Percentiles rank a stretch among this genome's conserved stretches.
Evolutionary conservation across 2,888 invertebrate genomes (phyloP).

Genomic region (Metalampra italica): DNA sequence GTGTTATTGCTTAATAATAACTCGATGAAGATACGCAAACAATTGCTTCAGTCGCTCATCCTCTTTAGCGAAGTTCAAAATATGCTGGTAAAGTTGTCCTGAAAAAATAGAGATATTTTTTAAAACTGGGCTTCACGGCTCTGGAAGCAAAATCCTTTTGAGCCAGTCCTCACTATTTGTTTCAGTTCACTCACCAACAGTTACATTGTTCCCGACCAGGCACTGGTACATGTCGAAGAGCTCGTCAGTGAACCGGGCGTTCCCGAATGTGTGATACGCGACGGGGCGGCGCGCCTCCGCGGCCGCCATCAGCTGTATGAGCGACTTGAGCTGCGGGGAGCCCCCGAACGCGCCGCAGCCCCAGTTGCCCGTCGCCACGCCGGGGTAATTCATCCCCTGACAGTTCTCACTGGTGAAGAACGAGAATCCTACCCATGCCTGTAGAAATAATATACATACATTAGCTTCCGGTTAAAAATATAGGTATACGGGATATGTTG

Average conservation of each 20-base stretch:
- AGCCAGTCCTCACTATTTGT: too few species aligned
- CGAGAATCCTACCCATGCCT: constrained; percentile 75
- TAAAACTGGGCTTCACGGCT: too few species aligned
- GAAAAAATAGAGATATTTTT: too few species aligned
- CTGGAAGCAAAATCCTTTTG: too few species aligned
- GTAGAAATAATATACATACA: constrained; percentile 18
- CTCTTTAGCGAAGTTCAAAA: too few species aligned
- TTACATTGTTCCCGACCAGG: constrained; percentile 76
- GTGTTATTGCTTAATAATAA: too few species aligned
- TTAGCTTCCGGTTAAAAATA: background rate
- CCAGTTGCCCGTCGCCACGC: constrained; percentile 96
- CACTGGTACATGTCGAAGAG: constrained; percentile 80
- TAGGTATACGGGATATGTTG: too few species aligned
- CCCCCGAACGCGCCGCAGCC: constrained; percentile 95
- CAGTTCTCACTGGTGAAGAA: constrained; percentile 51
- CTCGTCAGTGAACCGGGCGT: constrained; percentile 80
- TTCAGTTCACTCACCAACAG: constrained; percentile 70
- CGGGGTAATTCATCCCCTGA: constrained; percentile 55
- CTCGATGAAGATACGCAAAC: too few species aligned
- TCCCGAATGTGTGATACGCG: constrained; percentile 91
- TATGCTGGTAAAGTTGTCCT: too few species aligned
- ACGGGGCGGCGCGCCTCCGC: constrained; percentile 80
- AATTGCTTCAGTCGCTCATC: too few species aligned
- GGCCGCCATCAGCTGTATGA: constrained; percentile 87
- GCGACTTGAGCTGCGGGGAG: constrained; percentile 82